A percentile compares a stretch with the other conserved stretches of the same genome.
Conservation (phyloP, 92 coral and sea anemone genomes). For the Galaxea fascicularis region DNA sequence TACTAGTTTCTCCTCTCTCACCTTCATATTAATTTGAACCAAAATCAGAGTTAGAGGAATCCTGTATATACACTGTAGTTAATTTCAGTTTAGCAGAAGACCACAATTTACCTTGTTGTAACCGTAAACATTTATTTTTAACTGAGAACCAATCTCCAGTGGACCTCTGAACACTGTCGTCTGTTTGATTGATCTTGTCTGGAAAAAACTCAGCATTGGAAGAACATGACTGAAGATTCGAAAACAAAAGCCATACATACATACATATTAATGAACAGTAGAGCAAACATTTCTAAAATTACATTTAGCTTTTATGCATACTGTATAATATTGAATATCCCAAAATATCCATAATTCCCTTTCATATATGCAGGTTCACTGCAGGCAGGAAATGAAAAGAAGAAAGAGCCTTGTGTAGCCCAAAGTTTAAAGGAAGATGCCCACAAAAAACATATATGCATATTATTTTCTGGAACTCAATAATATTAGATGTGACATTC, state of each 20-base stretch:
- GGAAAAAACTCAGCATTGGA: conserved; percentile 95
- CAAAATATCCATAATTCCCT: too few relatives aligned
- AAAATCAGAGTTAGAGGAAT: too few relatives aligned
- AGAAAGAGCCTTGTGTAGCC: too few relatives aligned
- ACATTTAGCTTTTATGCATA: too few relatives aligned
- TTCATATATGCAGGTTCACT: too few relatives aligned
- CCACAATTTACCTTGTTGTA: conserved; percentile 75
- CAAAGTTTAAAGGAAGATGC: too few relatives aligned
- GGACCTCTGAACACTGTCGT: conserved; percentile 95
- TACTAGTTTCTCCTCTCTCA: conserved; percentile 89
- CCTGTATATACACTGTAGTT: too few relatives aligned
- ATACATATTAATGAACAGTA: neutral
- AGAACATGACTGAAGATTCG: conserved; percentile 72
- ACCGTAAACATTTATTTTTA: conserved; percentile 94
- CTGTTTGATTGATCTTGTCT: conserved; percentile 85
- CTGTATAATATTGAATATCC: too few relatives aligned
- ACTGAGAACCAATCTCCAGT: conserved; percentile 91
- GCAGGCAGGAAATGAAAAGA: too few relatives aligned
- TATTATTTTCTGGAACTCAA: neutral
- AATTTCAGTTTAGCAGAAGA: neutral
- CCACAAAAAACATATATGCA: too few relatives aligned
- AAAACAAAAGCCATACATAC: neutral
- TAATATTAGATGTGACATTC: neutral
- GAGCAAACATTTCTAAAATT: too few relatives aligned
- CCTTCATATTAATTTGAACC: conserved; percentile 45